phyloP scores from a whole-genome alignment of 2,113 vertebrate species.

The Corythornis cristatus region DNA sequence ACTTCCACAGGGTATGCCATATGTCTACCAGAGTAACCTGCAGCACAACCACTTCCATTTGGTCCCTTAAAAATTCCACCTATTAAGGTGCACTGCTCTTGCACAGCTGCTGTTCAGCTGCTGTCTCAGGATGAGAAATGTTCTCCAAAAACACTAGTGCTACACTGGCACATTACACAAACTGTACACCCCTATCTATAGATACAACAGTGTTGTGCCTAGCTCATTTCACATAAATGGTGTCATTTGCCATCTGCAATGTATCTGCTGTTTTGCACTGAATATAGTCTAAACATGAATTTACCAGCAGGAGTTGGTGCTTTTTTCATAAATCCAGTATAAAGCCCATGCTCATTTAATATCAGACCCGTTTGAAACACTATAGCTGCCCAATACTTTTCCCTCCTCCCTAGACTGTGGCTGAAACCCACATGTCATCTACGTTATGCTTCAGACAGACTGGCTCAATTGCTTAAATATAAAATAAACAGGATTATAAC shows the following conservation, averaged over 20 bases:
- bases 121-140: constrained; percentile 4
- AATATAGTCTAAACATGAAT: not conserved
- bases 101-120: constrained; percentile 12
- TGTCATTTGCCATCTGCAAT: not conserved
- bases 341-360: not conserved
- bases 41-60: not conserved
- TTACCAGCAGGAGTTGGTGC: not conserved
- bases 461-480: not conserved
- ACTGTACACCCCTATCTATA: not conserved
- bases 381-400: not conserved
- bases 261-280: not conserved
- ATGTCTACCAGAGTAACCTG: not conserved
- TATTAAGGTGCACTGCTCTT: not conserved
- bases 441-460: not conserved
- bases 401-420: not conserved
- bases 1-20: not conserved
- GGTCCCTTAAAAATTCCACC: not conserved
- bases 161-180: not conserved
- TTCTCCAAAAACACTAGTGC: not conserved
- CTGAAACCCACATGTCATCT: not conserved
- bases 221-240: not conserved
- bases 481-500: not conserved
- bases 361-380: not conserved
- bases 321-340: not conserved
- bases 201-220: not conserved